Percentiles rank a stretch among this genome's conserved stretches.
Evolutionary conservation across 2,113 vertebrate genomes (phyloP).

Genomic region (Paradisaea rubra): DNA sequence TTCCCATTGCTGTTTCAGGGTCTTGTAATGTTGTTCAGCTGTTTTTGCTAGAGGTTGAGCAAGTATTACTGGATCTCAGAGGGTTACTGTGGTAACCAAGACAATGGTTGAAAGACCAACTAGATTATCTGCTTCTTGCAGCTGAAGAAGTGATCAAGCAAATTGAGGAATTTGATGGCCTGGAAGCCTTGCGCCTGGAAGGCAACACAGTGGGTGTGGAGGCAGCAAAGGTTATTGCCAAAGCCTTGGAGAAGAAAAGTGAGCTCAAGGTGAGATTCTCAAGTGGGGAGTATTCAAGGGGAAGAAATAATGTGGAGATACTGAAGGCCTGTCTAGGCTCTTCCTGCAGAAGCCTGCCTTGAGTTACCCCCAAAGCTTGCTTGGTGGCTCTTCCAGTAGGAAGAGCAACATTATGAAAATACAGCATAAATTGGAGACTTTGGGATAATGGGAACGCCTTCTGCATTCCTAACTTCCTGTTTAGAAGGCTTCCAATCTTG

Average conservation of each 20-base stretch:
- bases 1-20: background rate
- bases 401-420: background rate
- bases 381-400: background rate
- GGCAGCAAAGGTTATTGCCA: conserved; percentile 90
- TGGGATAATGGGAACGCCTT: background rate
- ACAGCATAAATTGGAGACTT: background rate
- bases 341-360: background rate
- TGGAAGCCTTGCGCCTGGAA: conserved; percentile 88
- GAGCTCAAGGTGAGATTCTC: conserved; percentile 82
- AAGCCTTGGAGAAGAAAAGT: conserved; percentile 86
- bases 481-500: background rate
- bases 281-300: background rate
- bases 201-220: conserved; percentile 95
- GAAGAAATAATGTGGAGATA: background rate
- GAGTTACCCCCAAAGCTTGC: background rate
- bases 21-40: background rate
- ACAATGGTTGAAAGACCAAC: background rate
- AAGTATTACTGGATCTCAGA: background rate
- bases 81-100: background rate
- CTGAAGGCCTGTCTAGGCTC: background rate
- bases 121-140: conserved; percentile 38
- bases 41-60: background rate
- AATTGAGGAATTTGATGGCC: conserved; percentile 82
- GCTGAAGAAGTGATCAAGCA: conserved; percentile 88
- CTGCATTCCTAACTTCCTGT: background rate